phyloP scores from a whole-genome alignment of 2,113 vertebrate genomes.

The Gallinago media region DNA sequence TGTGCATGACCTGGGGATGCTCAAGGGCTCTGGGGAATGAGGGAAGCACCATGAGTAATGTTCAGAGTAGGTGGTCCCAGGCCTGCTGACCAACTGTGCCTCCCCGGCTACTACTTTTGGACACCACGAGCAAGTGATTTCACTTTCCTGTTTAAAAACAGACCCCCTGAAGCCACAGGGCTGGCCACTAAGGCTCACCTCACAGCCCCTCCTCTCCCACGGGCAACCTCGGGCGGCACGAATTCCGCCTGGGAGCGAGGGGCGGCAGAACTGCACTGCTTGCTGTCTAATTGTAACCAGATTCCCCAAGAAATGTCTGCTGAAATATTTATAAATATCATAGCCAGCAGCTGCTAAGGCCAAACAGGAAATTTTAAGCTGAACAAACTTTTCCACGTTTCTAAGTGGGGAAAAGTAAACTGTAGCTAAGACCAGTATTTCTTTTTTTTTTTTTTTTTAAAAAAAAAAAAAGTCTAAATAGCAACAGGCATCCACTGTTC shows the following conservation, averaged over 20 bases:
- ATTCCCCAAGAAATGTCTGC: conserved; percentile 18
- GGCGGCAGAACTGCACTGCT: neutral
- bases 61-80: conserved; percentile 41
- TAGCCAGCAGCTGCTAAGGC: conserved; percentile 63
- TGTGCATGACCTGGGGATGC: neutral
- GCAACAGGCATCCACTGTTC: conserved; percentile 27
- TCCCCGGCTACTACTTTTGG: neutral
- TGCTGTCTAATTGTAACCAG: conserved; percentile 12
- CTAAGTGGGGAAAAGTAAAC: conserved; percentile 66
- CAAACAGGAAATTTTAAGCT: conserved; percentile 74
- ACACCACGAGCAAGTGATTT: neutral
- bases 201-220: neutral
- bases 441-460: neutral
- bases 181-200: neutral
- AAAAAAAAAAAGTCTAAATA: neutral
- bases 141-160: neutral
- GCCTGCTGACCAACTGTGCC: conserved; percentile 23
- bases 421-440: conserved; percentile 27
- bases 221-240: neutral
- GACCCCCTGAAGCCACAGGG: neutral
- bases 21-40: rapidly evolving
- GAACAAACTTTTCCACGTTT: conserved; percentile 71
- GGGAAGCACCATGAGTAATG: neutral
- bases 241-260: neutral
- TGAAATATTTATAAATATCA: conserved; percentile 69